Percentiles rank a stretch among this genome's conserved stretches.
These are phyloP conservation scores for Pheosia tremula DNA, from an alignment of 2,888 invertebrate genomes.

Conservation along the genomic window DNA sequence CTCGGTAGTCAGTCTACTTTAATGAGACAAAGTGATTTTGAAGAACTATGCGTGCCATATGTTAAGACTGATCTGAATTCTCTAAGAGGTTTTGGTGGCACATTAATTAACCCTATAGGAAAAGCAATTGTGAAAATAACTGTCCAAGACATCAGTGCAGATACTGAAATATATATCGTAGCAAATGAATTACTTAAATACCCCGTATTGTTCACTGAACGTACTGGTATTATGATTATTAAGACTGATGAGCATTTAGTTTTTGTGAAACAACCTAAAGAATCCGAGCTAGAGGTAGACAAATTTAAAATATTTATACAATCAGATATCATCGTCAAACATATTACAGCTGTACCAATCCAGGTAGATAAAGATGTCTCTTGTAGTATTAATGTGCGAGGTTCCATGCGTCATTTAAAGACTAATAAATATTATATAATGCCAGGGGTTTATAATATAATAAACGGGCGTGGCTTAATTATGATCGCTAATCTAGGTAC, in stretches of 20 bases:
- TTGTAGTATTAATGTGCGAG: not conserved
- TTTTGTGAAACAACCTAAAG: too few relatives aligned
- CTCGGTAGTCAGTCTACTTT: constrained; percentile 8
- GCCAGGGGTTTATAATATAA: not conserved
- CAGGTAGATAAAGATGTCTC: not conserved
- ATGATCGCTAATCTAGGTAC: not conserved
- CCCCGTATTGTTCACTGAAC: too few relatives aligned
- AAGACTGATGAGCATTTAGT: too few relatives aligned
- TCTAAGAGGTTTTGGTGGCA: too few relatives aligned
- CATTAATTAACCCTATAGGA: constrained; percentile 2
- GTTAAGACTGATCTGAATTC: not conserved
- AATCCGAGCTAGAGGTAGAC: too few relatives aligned
- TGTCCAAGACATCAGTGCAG: too few relatives aligned
- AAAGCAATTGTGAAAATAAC: not conserved
- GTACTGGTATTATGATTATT: too few relatives aligned
- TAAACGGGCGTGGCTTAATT: not conserved
- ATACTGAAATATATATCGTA: too few relatives aligned
- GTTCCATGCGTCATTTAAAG: not conserved
- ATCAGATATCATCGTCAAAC: too few relatives aligned
- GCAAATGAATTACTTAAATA: too few relatives aligned
- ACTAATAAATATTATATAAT: not conserved
- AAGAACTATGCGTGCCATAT: not conserved
- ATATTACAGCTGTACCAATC: too few relatives aligned
- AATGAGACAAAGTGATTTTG: not conserved
- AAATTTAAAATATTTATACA: too few relatives aligned